Percentiles rank a stretch among this genome's conserved stretches.
Conservation (phyloP, 2,888 invertebrate genomes). For the Epinotia brunnichana region DNA sequence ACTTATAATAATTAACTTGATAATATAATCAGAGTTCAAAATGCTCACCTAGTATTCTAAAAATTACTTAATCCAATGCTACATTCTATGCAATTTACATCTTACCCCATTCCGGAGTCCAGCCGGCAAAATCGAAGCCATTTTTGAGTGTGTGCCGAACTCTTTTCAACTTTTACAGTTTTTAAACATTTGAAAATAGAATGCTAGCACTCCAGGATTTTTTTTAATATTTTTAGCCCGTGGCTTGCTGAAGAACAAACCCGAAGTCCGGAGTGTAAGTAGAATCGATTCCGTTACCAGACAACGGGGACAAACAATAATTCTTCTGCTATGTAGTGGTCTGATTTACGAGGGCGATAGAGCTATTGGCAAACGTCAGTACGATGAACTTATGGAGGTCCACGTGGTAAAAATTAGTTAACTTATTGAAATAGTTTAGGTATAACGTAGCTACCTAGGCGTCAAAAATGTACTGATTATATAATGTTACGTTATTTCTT, state of each 20-base stretch:
- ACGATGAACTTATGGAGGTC: neutral
- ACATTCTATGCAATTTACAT: neutral
- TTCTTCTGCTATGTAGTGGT: slow-evolving; percentile 30
- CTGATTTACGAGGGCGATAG: slow-evolving; percentile 32
- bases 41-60: neutral
- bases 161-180: slow-evolving; percentile 11
- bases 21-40: neutral
- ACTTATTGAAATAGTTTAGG: neutral
- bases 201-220: neutral
- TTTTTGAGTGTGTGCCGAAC: slow-evolving; percentile 46
- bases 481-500: too few species aligned
- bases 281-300: slow-evolving; percentile 77
- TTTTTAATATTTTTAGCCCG: slow-evolving; percentile 1
- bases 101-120: slow-evolving; percentile 71
- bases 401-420: neutral
- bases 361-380: slow-evolving; percentile 5
- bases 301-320: slow-evolving; percentile 67
- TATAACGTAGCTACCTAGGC: neutral
- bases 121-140: slow-evolving; percentile 73
- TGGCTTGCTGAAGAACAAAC: slow-evolving; percentile 32
- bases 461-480: neutral
- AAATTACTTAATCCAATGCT: neutral
- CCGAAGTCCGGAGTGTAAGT: slow-evolving; percentile 51
- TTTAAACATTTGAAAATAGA: slow-evolving; percentile 17
- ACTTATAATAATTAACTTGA: neutral